These are phyloP conservation scores for Euphydryas editha DNA, from an alignment of 2,888 invertebrate genomes.

Conservation along the genomic window DNA sequence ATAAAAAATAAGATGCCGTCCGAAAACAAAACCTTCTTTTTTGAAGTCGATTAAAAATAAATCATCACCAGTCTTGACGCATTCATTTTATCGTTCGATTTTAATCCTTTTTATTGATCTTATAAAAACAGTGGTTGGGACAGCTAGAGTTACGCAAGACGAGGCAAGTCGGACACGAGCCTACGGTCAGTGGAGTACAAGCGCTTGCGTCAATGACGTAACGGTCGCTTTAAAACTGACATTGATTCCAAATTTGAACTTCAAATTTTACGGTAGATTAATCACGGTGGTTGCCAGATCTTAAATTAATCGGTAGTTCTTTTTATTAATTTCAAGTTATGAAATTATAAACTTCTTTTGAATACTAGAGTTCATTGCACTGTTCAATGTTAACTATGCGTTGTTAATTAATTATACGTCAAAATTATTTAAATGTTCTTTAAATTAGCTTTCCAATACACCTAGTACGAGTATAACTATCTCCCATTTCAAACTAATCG, in stretches of 20 bases:
- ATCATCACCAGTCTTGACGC: not conserved
- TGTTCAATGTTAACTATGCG: not conserved
- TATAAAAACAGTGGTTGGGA: constrained; percentile 29
- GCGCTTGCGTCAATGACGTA: constrained; percentile 65
- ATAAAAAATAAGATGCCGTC: too few relatives aligned
- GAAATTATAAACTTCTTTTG: not conserved
- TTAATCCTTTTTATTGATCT: not conserved
- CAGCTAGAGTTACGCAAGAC: constrained; percentile 62
- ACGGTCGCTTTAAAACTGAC: constrained; percentile 57
- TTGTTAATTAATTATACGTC: not conserved
- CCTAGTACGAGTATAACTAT: not conserved
- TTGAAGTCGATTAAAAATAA: not conserved
- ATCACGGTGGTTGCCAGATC: constrained; percentile 23
- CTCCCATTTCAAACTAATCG: not conserved
- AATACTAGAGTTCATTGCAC: constrained; percentile 17
- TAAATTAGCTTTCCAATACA: not conserved
- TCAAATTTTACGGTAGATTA: constrained; percentile 48
- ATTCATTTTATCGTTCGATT: not conserved
- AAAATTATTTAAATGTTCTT: not conserved
- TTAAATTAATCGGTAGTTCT: constrained; percentile 23
- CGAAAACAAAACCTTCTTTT: not conserved
- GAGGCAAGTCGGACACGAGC: constrained; percentile 58
- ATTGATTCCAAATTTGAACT: constrained; percentile 60
- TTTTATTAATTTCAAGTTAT: not conserved
- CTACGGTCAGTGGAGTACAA: constrained; percentile 52